Evolutionary conservation across 2,888 invertebrate genomes (phyloP), one percentile per base, ranked within the genome.

Genomic region (Protonemura montana): DNA sequence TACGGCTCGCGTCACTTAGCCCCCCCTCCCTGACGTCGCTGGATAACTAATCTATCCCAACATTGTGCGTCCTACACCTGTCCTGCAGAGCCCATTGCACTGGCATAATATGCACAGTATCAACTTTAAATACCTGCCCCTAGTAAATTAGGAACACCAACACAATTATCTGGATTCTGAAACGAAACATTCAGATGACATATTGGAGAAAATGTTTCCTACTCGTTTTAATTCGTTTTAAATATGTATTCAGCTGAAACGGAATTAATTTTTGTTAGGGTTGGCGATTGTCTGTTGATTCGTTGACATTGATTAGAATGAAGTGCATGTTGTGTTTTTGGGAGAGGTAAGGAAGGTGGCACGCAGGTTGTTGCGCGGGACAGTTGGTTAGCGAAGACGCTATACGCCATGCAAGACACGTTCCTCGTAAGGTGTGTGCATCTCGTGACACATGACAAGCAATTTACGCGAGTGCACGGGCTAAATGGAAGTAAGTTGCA

Each of bases 1-100:
- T 81, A 28, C 7, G 81, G 26, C 81, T 27, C 81, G 81, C 81
- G 81, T 81, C 28, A 6, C 81, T 30, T 30, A 27, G 30, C 81
- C 81, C 81, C 81, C 29, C 1, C 30, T 30, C 81, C n/a, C 2
- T n/a, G 30, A 21, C 16, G 26, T 78, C 28, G 10, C 26, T 78
- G 28, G 26, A 78, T 29, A 28, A 81, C 81, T 81, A 81, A 81
- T 81, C 81, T 81, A 81, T 81, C 81, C 30, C 81, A 81, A 81
- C 81, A 81, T 81, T 81, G 59, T 59, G 81, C 29, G 28, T n/a
- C 28, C 7, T n/a, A 81, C 81, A 81, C 81, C 81, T 81, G 81
- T 30, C 26, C n/a, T 1, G 7, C 16, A 26, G 78, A 10, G 21
- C 7, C 59, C 16, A 59, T 59, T 59, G 59, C 59, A 59, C 59